Evolutionary conservation across 2,888 invertebrate species (phyloP).

Genomic region (Heteromyza rotundicornis): DNA sequence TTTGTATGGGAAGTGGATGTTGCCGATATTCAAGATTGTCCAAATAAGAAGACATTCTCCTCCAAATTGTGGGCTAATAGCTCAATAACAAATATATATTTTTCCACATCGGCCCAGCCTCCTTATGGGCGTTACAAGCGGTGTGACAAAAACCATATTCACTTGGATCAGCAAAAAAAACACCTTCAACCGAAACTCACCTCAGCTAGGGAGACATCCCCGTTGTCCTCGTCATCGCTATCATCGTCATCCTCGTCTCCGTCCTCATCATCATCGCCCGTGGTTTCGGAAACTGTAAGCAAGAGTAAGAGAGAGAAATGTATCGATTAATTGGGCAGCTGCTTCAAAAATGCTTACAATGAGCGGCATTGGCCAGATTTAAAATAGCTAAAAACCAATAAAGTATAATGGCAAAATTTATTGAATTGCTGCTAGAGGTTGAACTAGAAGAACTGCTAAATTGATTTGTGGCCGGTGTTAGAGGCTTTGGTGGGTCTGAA

Average conservation of each 20-base stretch:
- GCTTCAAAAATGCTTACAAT: conserved; percentile 54
- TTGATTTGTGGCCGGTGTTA: conserved; percentile 20
- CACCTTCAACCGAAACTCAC: conserved; percentile 34
- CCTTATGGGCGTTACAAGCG: too few species aligned
- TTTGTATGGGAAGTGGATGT: too few species aligned
- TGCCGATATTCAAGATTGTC: too few species aligned
- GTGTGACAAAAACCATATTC: background rate
- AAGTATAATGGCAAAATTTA: conserved; percentile 54
- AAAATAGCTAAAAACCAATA: conserved; percentile 61
- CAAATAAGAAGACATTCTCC: too few species aligned
- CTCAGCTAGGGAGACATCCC: conserved; percentile 61
- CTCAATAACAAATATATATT: too few species aligned
- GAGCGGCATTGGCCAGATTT: conserved; percentile 57
- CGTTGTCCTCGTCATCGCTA: conserved; percentile 69
- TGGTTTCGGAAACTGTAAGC: conserved; percentile 46
- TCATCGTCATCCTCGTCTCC: conserved; percentile 68
- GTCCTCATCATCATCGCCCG: conserved; percentile 47
- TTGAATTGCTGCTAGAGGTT: conserved; percentile 26
- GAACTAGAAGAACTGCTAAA: conserved; percentile 14
- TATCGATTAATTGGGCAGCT: conserved; percentile 43
- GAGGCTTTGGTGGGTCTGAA: conserved; percentile 10
- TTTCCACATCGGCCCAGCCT: too few species aligned
- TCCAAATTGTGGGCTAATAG: too few species aligned
- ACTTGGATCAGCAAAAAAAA: background rate
- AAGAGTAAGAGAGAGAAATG: too few species aligned